These are phyloP conservation scores for Anguilla rostrata DNA, from an alignment of 2,113 vertebrate genomes.

Conservation along the genomic window DNA sequence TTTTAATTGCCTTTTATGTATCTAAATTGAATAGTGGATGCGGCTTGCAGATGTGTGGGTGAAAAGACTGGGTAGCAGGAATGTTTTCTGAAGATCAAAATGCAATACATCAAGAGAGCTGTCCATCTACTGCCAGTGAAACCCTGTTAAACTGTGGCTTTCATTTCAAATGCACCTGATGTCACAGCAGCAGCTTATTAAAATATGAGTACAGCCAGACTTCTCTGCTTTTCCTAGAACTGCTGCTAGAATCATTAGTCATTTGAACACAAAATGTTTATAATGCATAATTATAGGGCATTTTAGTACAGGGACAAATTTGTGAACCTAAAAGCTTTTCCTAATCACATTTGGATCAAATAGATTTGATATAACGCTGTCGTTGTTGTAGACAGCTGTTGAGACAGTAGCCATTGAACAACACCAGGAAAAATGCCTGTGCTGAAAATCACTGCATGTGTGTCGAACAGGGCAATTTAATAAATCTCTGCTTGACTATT, in stretches of 20 bases:
- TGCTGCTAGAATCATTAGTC: background rate
- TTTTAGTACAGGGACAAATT: background rate
- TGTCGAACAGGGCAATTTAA: background rate
- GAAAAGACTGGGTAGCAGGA: background rate
- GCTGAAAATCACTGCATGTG: background rate
- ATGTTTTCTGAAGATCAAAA: background rate
- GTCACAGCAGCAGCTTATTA: background rate
- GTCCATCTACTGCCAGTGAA: background rate
- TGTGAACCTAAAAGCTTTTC: constrained; percentile 6
- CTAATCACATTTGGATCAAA: constrained; percentile 1
- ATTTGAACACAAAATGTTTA: background rate
- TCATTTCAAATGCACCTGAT: background rate
- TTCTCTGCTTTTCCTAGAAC: background rate
- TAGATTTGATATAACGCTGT: background rate
- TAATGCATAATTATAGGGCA: background rate
- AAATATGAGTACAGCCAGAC: background rate
- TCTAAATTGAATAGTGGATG: background rate
- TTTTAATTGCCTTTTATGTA: background rate
- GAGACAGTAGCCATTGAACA: background rate
- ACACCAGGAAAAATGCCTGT: background rate
- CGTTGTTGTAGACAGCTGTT: background rate
- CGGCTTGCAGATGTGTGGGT: background rate
- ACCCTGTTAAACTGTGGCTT: background rate
- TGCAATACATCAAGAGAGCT: background rate
- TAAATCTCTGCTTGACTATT: background rate